A percentile compares a stretch with the other conserved stretches of the same genome.
Evolutionary conservation across 2,113 vertebrate species (phyloP).

Genomic region (Tylochromis polylepis): DNA sequence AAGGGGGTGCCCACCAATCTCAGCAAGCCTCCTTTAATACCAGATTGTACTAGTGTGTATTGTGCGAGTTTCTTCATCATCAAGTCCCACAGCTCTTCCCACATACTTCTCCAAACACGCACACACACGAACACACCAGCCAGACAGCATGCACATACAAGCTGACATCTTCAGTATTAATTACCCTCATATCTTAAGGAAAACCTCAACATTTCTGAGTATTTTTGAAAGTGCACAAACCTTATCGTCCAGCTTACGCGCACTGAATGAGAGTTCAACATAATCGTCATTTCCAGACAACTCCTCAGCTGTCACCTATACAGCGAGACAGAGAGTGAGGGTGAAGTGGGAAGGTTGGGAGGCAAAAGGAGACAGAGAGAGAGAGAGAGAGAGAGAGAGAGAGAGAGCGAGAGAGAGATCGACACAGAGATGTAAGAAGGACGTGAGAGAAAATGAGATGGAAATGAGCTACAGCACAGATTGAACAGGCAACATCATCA

Average conservation of each 20-base stretch:
- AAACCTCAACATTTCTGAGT: neutral
- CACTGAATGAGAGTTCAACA: conserved; percentile 95
- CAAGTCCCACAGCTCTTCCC: conserved; percentile 12
- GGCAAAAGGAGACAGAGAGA: neutral
- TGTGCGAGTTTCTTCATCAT: conserved; percentile 6
- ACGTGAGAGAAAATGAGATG: conserved; percentile 45
- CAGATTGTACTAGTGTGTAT: conserved; percentile 29
- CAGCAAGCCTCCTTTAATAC: conserved; percentile 21
- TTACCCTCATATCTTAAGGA: neutral
- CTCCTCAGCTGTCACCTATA: conserved; percentile 94
- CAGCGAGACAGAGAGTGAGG: neutral
- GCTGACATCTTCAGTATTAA: neutral
- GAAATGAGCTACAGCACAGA: conserved; percentile 44
- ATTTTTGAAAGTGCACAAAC: conserved; percentile 58
- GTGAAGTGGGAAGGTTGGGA: neutral
- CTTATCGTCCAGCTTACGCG: conserved; percentile 98
- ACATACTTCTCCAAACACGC: neutral
- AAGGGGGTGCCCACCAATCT: conserved; percentile 28
- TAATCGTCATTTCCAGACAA: conserved; percentile 97
- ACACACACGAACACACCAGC: neutral
- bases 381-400: neutral
- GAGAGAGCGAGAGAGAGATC: neutral
- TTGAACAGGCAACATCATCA: conserved; percentile 35
- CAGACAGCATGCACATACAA: neutral
- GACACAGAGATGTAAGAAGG: neutral